phyloP scores from a whole-genome alignment of 2,888 invertebrate genomes.

The Salpingus planirostris region DNA sequence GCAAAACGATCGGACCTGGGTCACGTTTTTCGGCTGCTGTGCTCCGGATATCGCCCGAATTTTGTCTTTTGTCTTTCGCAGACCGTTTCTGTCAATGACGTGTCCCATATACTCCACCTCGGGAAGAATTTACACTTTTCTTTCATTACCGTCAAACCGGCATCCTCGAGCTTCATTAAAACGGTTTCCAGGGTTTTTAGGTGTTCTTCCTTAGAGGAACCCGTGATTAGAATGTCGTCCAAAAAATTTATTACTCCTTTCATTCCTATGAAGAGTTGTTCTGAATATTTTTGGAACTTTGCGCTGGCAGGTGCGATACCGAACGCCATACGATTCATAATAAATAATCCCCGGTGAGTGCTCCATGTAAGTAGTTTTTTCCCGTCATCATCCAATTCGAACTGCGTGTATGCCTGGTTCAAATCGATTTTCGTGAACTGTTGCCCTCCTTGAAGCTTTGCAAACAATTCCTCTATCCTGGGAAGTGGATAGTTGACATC shows the following conservation, averaged over 20 bases:
- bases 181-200: constrained; percentile 11
- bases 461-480: no score
- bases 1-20: constrained; percentile 21
- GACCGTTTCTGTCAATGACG: constrained; percentile 17
- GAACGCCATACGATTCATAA: constrained; percentile 11
- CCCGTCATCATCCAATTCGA: constrained; percentile 11
- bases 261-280: constrained; percentile 26
- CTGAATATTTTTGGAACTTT: no score
- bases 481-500: no score
- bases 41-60: constrained; percentile 19
- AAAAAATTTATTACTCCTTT: constrained; percentile 18
- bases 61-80: constrained; percentile 19
- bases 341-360: constrained; percentile 13
- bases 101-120: constrained; percentile 24
- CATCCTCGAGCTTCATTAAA: constrained; percentile 12
- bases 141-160: constrained; percentile 13
- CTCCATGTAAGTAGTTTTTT: constrained; percentile 10
- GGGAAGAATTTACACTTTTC: no score
- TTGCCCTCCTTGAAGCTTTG: no score
- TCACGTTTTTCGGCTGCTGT: constrained; percentile 15
- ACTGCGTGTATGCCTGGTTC: no score
- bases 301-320: no score
- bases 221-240: constrained; percentile 20
- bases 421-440: constrained; percentile 4
- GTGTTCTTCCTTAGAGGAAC: constrained; percentile 5